Percentiles rank a stretch among this genome's conserved stretches.
phyloP scores from a whole-genome alignment of 2,888 invertebrate genomes.

The Andrena bicolor region DNA sequence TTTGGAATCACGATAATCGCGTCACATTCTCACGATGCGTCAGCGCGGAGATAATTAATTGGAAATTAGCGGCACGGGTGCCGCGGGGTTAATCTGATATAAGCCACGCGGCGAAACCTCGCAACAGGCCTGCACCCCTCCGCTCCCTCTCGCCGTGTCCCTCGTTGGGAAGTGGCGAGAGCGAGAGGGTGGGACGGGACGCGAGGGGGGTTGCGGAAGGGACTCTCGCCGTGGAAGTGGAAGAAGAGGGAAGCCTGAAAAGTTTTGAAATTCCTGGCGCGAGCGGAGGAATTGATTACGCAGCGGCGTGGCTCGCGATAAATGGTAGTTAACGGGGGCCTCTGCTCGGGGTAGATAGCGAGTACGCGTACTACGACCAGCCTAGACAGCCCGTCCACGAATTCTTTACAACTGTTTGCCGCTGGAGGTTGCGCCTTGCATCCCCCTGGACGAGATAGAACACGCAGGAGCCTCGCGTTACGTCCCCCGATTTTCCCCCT shows the following conservation, averaged over 20 bases:
- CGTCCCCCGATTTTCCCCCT: conserved; percentile 37
- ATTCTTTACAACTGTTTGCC: conserved; percentile 83
- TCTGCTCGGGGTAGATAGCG: conserved; percentile 80
- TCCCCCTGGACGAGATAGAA: conserved; percentile 79
- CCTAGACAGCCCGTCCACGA: conserved; percentile 63
- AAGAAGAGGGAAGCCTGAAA: conserved; percentile 68
- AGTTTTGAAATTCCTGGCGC: conserved; percentile 73
- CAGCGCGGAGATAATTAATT: conserved; percentile 72
- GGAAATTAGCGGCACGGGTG: conserved; percentile 69
- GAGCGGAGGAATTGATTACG: conserved; percentile 78
- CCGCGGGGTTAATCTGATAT: conserved; percentile 71
- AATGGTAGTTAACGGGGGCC: conserved; percentile 77
- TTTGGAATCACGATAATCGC: conserved; percentile 67
- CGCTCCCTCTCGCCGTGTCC: background rate
- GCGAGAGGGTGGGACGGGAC: conserved; percentile 10
- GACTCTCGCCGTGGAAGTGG: conserved; percentile 27
- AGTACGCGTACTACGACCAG: conserved; percentile 50
- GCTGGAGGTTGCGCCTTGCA: conserved; percentile 75
- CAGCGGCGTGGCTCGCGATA: conserved; percentile 76
- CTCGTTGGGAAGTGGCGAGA: conserved; percentile 16
- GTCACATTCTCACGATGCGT: conserved; percentile 72
- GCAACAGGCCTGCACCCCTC: conserved; percentile 51
- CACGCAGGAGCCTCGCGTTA: conserved; percentile 72
- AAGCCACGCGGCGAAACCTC: conserved; percentile 70
- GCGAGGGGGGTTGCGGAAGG: conserved; percentile 7